Evolutionary conservation across 30 jellyfish, hydroid and myxozoan species (phyloP), one percentile per base, ranked within the genome.

Genomic region (Aurelia aurita): DNA sequence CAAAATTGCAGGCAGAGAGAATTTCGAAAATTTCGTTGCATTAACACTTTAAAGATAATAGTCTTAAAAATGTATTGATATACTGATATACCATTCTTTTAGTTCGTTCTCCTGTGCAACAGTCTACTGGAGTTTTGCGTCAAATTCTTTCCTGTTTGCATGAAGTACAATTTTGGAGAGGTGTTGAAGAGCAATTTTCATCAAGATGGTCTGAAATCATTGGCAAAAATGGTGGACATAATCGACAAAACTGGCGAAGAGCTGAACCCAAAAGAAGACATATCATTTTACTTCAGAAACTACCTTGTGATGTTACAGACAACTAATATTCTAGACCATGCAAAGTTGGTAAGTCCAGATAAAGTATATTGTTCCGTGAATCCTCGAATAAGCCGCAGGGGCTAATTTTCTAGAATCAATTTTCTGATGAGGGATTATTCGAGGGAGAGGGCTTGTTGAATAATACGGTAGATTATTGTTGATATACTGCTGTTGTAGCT

Each of bases 31-130:
- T 34, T 10, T 3, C 46, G 46, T 34, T 34, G 4, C 7, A 34
- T 34, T 34, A 34, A 34, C 46, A 3, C 7, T 34, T 34, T 34
- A 34, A 34, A 3, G 46, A 34, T 2, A 2, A 34, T 34, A 2
- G 7, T 34, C n/a, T n/a, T n/a, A n/a, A n/a, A n/a, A n/a, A n/a
- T n/a, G n/a, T n/a, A n/a, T n/a, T n/a, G n/a, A n/a, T n/a, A n/a
- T n/a, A n/a, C n/a, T n/a, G 51, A 39, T 39, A 6, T 39, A 4
- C 15, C 51, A 4, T 39, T 39, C 51, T 59, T 79, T 15, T 75
- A 92, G 98, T 87, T 92, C 68, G 89, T 72, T 22, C 85, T 87
- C 39, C 94, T 92, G 60, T 97, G 97, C 18, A 80, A 84, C 85
- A 92, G 96, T 58, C 44, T 92, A 18, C 84, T 92, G 54, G 97